Conservation (phyloP, 2,888 invertebrate species). For the Elgonia sp. region DNA sequence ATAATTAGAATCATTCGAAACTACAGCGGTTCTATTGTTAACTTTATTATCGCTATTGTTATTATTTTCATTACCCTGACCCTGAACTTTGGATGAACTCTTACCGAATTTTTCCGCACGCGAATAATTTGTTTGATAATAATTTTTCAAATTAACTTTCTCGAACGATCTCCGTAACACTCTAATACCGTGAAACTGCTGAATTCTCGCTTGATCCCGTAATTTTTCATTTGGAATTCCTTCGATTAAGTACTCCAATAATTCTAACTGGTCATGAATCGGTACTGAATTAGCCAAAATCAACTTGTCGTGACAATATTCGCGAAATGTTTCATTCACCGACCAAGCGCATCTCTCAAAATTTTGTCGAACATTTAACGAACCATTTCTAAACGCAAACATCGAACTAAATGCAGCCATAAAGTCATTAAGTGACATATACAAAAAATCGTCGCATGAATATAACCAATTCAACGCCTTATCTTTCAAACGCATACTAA, state of each 20-base stretch:
- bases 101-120: too few species aligned
- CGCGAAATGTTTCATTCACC: neutral
- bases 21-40: neutral
- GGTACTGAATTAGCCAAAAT: constrained; percentile 10
- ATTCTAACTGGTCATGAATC: neutral
- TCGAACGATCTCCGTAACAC: constrained; percentile 11
- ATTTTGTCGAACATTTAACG: neutral
- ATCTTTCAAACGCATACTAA: neutral
- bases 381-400: neutral
- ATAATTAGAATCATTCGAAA: neutral
- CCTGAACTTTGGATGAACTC: too few species aligned
- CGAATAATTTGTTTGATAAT: too few species aligned
- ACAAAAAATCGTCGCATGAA: too few species aligned
- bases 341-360: constrained; percentile 11
- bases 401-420: neutral
- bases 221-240: too few species aligned
- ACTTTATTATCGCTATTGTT: neutral
- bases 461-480: constrained; percentile 2
- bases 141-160: neutral
- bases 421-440: too few species aligned
- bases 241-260: neutral
- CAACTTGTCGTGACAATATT: constrained; percentile 14
- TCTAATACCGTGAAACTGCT: neutral
- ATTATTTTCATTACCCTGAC: too few species aligned
- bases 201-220: constrained; percentile 6